A percentile compares a stretch with the other conserved stretches of the same genome.
These are phyloP conservation scores for Corbicula japonica DNA, from an alignment of 2,888 invertebrate species.

Conservation along the genomic window DNA sequence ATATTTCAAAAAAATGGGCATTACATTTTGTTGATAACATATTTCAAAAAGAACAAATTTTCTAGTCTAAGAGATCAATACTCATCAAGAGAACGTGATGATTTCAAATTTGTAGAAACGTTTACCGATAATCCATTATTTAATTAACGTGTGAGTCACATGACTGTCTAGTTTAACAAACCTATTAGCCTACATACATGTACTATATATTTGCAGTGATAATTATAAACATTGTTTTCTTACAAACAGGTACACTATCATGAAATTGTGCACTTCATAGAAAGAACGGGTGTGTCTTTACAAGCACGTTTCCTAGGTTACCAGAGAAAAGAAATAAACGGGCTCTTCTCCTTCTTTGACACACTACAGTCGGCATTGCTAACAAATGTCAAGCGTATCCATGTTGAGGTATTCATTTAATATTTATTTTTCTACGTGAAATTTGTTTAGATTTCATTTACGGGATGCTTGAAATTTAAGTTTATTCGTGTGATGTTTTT, in stretches of 20 bases:
- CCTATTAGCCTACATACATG: too few relatives aligned
- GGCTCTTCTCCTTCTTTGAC: conserved; percentile 77
- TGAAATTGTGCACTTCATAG: conserved; percentile 78
- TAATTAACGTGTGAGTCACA: too few relatives aligned
- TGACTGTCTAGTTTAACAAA: too few relatives aligned
- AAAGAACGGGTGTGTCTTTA: conserved; percentile 77
- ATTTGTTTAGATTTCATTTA: background rate
- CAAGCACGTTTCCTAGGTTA: conserved; percentile 82
- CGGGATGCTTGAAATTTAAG: background rate
- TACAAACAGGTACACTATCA: conserved; percentile 79
- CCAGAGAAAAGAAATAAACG: conserved; percentile 76
- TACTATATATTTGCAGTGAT: too few relatives aligned
- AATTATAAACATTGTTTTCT: too few relatives aligned
- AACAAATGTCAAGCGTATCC: conserved; percentile 80
- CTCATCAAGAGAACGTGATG: too few relatives aligned
- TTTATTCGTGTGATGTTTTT: background rate
- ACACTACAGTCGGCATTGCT: conserved; percentile 79
- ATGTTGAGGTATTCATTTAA: conserved; percentile 72
- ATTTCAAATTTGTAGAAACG: too few relatives aligned
- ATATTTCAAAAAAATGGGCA: background rate
- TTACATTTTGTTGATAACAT: too few relatives aligned
- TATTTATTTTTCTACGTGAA: background rate
- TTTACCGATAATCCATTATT: too few relatives aligned
- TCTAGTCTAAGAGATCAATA: too few relatives aligned
- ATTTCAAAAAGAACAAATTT: too few relatives aligned